These are phyloP conservation scores for Drosophila neonasuta DNA, from an alignment of 2,888 invertebrate genomes.

Conservation along the genomic window DNA sequence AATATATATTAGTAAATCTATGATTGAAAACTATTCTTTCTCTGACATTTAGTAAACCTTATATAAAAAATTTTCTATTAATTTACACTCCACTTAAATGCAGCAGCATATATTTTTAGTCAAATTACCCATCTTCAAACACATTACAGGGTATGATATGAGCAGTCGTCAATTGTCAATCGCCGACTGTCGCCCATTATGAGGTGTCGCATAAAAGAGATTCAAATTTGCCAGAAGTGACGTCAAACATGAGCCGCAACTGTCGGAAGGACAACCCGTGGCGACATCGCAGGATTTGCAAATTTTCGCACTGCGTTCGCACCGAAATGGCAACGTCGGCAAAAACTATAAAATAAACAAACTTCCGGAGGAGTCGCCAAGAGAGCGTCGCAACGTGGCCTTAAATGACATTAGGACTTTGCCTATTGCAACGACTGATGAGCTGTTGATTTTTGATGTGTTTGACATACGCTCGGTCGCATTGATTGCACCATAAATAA, in stretches of 20 bases:
- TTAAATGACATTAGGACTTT: slow-evolving; percentile 35
- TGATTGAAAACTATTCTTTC: too few relatives aligned
- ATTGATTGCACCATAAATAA: slow-evolving; percentile 82
- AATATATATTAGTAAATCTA: too few relatives aligned
- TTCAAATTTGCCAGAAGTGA: slow-evolving; percentile 67
- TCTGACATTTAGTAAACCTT: too few relatives aligned
- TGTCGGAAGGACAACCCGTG: slow-evolving; percentile 62
- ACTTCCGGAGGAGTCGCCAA: slow-evolving; percentile 69
- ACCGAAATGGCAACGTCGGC: slow-evolving; percentile 60
- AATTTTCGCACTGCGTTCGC: slow-evolving; percentile 54
- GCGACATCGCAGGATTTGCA: slow-evolving; percentile 50
- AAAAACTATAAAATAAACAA: slow-evolving; percentile 80
- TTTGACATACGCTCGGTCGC: slow-evolving; percentile 82
- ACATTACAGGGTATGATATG: slow-evolving; percentile 8
- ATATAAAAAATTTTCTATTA: too few relatives aligned
- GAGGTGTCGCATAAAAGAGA: slow-evolving; percentile 66
- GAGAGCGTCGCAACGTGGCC: slow-evolving; percentile 19
- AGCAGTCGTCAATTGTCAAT: slow-evolving; percentile 9
- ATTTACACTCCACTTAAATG: too few relatives aligned
- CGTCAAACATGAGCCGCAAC: slow-evolving; percentile 61
- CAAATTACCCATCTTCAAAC: not conserved
- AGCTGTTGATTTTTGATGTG: slow-evolving; percentile 81
- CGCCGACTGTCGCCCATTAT: slow-evolving; percentile 25
- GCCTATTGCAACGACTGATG: slow-evolving; percentile 51
- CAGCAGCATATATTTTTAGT: not conserved